Conservation (phyloP, 2,888 invertebrate genomes). For the Caenorhabditis macrosperma region DNA sequence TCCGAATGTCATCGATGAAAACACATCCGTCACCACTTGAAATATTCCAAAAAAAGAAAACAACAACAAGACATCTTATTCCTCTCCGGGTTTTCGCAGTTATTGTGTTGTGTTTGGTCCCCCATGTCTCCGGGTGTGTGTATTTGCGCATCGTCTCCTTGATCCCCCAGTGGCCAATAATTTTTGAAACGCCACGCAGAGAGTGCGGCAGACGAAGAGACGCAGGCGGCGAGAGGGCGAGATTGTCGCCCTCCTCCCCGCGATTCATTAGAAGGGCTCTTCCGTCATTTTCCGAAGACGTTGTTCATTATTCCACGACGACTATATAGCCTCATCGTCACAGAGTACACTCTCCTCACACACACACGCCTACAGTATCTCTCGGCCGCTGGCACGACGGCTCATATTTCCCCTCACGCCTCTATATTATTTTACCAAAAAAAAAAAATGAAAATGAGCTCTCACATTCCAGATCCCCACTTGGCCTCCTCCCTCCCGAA, state of each 20-base stretch:
- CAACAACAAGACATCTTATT: background rate
- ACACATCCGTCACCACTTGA: constrained; percentile 40
- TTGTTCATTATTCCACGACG: constrained; percentile 12
- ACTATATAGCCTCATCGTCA: constrained; percentile 12
- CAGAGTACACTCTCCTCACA: background rate
- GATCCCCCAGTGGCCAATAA: constrained; percentile 50
- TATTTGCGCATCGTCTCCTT: constrained; percentile 35
- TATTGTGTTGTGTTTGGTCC: constrained; percentile 24
- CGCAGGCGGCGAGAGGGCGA: constrained; percentile 16
- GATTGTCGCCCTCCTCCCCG: background rate
- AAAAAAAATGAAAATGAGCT: background rate
- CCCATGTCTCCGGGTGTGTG: background rate
- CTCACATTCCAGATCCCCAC: background rate
- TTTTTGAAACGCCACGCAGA: constrained; percentile 40
- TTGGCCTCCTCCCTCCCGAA: background rate
- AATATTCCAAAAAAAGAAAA: constrained; percentile 19
- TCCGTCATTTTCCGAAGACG: constrained; percentile 30
- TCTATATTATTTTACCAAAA: constrained; percentile 16
- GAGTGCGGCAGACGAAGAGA: constrained; percentile 30
- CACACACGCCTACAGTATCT: background rate
- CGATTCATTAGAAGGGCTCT: constrained; percentile 50
- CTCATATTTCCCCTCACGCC: constrained; percentile 5
- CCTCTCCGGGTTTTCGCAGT: constrained; percentile 12
- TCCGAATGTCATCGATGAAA: constrained; percentile 22
- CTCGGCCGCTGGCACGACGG: background rate